phyloP scores from a whole-genome alignment of 1,140 invertebrate species.

The Pygmarrhopalites habei region DNA sequence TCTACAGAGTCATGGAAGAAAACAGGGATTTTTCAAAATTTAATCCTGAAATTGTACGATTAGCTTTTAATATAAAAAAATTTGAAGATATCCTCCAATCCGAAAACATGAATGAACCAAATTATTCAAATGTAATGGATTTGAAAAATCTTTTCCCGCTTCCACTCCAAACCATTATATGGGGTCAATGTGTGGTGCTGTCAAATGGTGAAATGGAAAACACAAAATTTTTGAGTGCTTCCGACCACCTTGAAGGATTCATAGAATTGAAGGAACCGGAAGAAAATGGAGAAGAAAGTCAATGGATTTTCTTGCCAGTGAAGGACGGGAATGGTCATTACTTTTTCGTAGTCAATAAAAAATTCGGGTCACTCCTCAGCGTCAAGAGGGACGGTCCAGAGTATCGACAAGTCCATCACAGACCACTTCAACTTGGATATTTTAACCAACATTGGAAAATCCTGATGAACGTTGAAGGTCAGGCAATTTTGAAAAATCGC shows the following conservation, averaged over 20 bases:
- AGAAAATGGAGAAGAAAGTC: background rate
- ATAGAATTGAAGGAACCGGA: background rate
- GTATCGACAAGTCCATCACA: slow-evolving; percentile 4
- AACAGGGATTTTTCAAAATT: background rate
- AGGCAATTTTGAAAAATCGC: background rate
- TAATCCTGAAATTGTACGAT: slow-evolving; percentile 1
- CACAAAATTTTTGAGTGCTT: background rate
- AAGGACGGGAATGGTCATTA: background rate
- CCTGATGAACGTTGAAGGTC: background rate
- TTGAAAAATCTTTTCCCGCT: background rate
- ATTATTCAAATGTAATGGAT: background rate
- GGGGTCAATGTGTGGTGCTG: background rate
- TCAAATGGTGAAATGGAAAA: background rate
- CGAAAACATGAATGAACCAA: background rate
- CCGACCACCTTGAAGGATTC: background rate
- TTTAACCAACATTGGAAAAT: slow-evolving; percentile 1
- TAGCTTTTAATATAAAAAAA: background rate
- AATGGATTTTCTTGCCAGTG: background rate
- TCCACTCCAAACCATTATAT: background rate
- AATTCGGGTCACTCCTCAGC: background rate
- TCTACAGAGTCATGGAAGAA: background rate
- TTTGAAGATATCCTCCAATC: background rate
- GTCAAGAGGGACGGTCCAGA: background rate
- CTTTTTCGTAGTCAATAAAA: background rate
- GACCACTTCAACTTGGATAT: background rate